Evolutionary conservation across 1,140 invertebrate genomes (phyloP), one percentile per base, ranked within the genome.

Genomic region (Trissolcus basalis): DNA sequence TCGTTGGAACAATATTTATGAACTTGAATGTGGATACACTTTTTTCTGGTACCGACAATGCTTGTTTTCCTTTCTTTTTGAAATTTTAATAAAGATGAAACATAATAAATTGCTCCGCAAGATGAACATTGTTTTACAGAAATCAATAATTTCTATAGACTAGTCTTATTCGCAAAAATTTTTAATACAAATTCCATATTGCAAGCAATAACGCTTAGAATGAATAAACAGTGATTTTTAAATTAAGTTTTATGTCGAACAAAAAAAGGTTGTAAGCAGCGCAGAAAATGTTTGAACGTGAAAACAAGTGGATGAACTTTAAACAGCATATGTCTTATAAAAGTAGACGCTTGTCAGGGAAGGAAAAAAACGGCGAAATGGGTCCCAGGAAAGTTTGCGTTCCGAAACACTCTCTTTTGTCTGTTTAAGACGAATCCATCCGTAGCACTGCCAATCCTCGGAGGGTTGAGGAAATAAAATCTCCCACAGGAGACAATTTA

Each of bases 361-460:
- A 43, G 50, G 35, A 13, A 61, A 14, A 35, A 14, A 49, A 45
- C 33, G 51, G 33, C 50, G 50, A 61, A 70, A 70, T 61, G 58
- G 58, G 61, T 70, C 58, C 11, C 58, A 10, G 48, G 12, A 44
- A 70, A 56, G 45, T 5, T 16, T 58, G 13, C 35, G 45, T 58
- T 44, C 27, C 36, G 45, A 61, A 60, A 55, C 63, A 50, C 56
- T 48, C 49, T 35, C 67, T 60, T 70, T 70, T 70, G 58, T 70
- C 49, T 55, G 67, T 55, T 70, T 55, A 50, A 63, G 58, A 56
- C 41, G 65, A 59, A 69, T 47, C 33, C 15, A 48, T 19, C 39
- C 27, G 48, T 48, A 39, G 36, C 14, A 56, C 56, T 68, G 55
- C 56, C 54, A 51, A 68, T 68, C 32, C 33, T 15, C 43, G 11